Conservation (phyloP, 2,113 vertebrate species). For the Edolisoma coerulescens region DNA sequence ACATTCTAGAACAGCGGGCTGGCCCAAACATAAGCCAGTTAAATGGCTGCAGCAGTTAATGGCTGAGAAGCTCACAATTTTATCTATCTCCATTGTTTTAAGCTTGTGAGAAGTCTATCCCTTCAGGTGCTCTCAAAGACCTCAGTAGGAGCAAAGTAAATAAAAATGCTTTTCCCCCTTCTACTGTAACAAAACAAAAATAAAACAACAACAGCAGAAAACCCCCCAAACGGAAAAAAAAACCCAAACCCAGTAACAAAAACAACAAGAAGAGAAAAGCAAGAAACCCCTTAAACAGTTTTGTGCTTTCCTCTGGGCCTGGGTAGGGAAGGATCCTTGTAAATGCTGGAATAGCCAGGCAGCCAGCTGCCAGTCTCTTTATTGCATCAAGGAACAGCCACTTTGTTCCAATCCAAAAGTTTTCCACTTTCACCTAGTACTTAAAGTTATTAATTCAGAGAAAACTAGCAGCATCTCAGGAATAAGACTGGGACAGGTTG, state of each 20-base stretch:
- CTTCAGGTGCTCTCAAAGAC: not conserved
- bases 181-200: not conserved
- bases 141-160: not conserved
- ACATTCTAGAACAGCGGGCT: not conserved
- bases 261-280: not conserved
- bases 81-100: not conserved
- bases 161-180: not conserved
- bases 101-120: not conserved
- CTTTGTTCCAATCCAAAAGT: not conserved
- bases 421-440: not conserved
- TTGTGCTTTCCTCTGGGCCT: not conserved
- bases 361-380: not conserved
- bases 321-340: not conserved
- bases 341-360: not conserved
- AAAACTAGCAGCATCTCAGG: not conserved
- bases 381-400: not conserved
- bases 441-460: not conserved
- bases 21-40: not conserved
- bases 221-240: too few species aligned
- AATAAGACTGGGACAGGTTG: not conserved
- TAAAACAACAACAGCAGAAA: not conserved
- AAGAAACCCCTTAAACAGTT: not conserved
- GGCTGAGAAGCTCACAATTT: not conserved
- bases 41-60: not conserved
- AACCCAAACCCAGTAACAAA: not conserved